A percentile compares a stretch with the other conserved stretches of the same genome.
Evolutionary conservation across 2,797 vertebrate species (phyloP).

Genomic region (Sebastes diaconus): DNA sequence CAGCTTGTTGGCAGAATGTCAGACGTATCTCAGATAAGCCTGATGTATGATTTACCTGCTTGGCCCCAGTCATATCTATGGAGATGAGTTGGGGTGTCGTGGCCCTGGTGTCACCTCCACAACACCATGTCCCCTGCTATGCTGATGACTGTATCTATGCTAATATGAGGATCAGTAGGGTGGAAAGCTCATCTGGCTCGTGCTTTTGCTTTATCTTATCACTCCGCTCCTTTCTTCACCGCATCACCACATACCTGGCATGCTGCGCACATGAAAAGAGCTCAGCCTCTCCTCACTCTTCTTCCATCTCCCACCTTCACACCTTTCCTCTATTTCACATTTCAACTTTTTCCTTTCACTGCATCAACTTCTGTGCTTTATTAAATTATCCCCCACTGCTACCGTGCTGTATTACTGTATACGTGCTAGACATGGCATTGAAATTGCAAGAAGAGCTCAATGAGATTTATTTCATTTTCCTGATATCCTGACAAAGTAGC

Average conservation of each 20-base stretch:
- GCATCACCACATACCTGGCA: slow-evolving; percentile 52
- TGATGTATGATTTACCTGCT: slow-evolving; percentile 59
- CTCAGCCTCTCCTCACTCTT: slow-evolving; percentile 17
- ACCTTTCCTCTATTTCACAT: slow-evolving; percentile 41
- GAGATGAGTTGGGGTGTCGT: slow-evolving; percentile 73
- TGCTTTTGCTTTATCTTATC: slow-evolving; percentile 82
- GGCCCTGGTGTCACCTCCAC: slow-evolving; percentile 68
- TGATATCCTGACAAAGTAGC: not conserved
- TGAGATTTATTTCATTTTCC: slow-evolving; percentile 22
- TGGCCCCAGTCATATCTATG: slow-evolving; percentile 79
- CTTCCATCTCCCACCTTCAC: slow-evolving; percentile 37
- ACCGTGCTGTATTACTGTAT: slow-evolving; percentile 10
- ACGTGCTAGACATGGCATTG: slow-evolving; percentile 10
- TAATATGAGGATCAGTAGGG: slow-evolving; percentile 77
- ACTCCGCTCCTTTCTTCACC: slow-evolving; percentile 45
- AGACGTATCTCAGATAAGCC: slow-evolving; percentile 72
- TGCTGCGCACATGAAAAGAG: slow-evolving; percentile 62
- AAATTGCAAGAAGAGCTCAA: slow-evolving; percentile 19
- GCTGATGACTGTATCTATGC: slow-evolving; percentile 83
- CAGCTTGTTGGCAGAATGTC: slow-evolving; percentile 62
- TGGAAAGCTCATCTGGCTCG: slow-evolving; percentile 66
- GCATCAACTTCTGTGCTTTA: slow-evolving; percentile 26
- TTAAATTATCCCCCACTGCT: slow-evolving; percentile 24
- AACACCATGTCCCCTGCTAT: slow-evolving; percentile 59
- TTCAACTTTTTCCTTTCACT: slow-evolving; percentile 53